These are phyloP conservation scores for Erebia palarica DNA, from an alignment of 2,888 invertebrate genomes.

Conservation along the genomic window DNA sequence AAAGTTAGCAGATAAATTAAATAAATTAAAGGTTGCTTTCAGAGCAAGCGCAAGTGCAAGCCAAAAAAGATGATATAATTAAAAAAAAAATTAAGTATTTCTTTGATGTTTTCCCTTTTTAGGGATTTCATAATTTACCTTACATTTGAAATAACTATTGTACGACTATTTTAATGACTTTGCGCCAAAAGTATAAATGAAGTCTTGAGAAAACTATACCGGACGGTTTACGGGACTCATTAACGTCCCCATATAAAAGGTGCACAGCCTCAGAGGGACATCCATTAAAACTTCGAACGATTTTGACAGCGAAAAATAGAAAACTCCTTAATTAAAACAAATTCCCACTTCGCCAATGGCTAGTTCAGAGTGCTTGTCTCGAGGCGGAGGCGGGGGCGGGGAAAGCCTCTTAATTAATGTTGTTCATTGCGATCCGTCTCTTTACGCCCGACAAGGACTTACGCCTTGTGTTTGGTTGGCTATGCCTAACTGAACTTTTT, in stretches of 20 bases:
- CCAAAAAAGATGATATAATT: too few relatives aligned
- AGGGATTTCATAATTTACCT: not conserved
- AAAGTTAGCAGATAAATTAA: too few relatives aligned
- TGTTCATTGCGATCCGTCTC: constrained; percentile 73
- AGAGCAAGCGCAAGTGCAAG: too few relatives aligned
- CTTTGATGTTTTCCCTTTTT: not conserved
- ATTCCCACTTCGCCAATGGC: constrained; percentile 63
- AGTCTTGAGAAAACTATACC: constrained; percentile 37
- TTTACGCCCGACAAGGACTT: constrained; percentile 49
- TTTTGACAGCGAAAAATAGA: constrained; percentile 45
- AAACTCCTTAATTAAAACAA: constrained; percentile 73
- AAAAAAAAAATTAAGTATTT: not conserved
- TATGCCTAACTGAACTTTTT: not conserved
- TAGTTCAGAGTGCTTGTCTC: constrained; percentile 63
- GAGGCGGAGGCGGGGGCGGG: constrained; percentile 37
- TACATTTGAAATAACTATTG: constrained; percentile 10
- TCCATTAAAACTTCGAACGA: constrained; percentile 47
- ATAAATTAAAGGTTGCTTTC: too few relatives aligned
- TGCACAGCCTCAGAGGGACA: constrained; percentile 39
- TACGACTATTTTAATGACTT: constrained; percentile 6
- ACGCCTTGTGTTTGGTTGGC: constrained; percentile 33
- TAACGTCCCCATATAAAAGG: constrained; percentile 37
- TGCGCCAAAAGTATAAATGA: constrained; percentile 25
- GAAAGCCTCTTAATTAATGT: constrained; percentile 70
- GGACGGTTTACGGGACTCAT: constrained; percentile 37